These are phyloP conservation scores for Antennarius striatus DNA, from an alignment of 2,113 vertebrate genomes.

Conservation along the genomic window DNA sequence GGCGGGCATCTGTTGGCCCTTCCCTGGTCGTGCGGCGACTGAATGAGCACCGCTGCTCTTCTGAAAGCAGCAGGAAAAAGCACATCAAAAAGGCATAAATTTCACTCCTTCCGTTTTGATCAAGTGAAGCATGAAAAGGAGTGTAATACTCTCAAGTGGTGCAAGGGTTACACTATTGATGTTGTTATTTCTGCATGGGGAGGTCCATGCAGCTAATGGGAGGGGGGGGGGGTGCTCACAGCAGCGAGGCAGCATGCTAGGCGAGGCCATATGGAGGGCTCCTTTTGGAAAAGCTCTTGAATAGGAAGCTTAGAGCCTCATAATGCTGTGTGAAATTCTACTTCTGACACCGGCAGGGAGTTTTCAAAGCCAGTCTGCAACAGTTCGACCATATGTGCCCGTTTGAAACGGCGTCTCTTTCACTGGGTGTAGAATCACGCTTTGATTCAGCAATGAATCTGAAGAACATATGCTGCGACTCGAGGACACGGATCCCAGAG, in stretches of 20 bases:
- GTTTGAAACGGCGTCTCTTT: slow-evolving; percentile 53
- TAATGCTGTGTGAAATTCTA: slow-evolving; percentile 87
- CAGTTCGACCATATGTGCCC: slow-evolving; percentile 70
- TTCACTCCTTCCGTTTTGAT: slow-evolving; percentile 91
- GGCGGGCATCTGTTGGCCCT: slow-evolving; percentile 88
- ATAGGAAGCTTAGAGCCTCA: slow-evolving; percentile 91
- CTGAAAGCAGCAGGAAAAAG: slow-evolving; percentile 86
- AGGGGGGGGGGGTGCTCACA: slow-evolving; percentile 63
- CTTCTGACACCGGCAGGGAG: slow-evolving; percentile 69
- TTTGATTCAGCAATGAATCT: slow-evolving; percentile 37
- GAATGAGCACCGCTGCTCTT: slow-evolving; percentile 34
- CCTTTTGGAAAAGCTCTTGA: slow-evolving; percentile 81
- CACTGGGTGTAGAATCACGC: slow-evolving; percentile 17
- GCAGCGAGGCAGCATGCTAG: slow-evolving; percentile 68
- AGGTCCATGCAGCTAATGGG: slow-evolving; percentile 82
- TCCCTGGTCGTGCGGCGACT: slow-evolving; percentile 76
- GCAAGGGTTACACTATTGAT: slow-evolving; percentile 86
- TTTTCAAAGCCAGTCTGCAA: slow-evolving; percentile 66
- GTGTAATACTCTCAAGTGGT: slow-evolving; percentile 91
- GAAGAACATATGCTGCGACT: slow-evolving; percentile 36
- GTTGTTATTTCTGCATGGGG: slow-evolving; percentile 90
- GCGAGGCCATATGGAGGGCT: slow-evolving; percentile 89
- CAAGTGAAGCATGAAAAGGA: slow-evolving; percentile 94
- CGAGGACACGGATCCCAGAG: not conserved
- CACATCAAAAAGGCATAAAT: slow-evolving; percentile 92